phyloP scores from a whole-genome alignment of 1,140 invertebrate species.

The Ladona fulva region DNA sequence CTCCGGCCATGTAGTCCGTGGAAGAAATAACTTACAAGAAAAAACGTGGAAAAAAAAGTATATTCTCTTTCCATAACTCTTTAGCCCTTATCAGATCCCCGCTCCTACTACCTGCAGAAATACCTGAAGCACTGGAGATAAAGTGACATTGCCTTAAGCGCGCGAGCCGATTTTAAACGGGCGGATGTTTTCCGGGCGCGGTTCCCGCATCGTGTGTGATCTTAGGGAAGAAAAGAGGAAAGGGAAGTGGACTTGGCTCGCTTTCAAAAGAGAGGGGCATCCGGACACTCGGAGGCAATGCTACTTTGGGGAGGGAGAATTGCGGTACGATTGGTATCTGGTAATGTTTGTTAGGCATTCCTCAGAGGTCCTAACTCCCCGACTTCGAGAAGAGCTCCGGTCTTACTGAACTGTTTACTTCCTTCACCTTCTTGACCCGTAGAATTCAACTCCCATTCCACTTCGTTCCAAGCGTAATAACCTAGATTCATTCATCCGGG shows the following conservation, averaged over 20 bases:
- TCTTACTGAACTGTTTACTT: neutral
- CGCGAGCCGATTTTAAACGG: neutral
- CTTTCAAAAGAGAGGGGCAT: neutral
- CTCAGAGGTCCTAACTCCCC: neutral
- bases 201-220: neutral
- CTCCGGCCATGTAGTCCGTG: too few relatives aligned
- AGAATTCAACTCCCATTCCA: neutral
- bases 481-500: neutral
- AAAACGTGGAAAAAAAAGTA: too few relatives aligned
- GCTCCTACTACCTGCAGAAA: too few relatives aligned
- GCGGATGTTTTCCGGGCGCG: neutral
- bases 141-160: too few relatives aligned
- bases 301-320: neutral
- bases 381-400: neutral
- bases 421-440: neutral
- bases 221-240: neutral
- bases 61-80: too few relatives aligned
- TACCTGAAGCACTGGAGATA: too few relatives aligned
- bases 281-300: neutral
- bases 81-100: too few relatives aligned
- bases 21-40: too few relatives aligned
- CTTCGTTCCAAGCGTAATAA: neutral
- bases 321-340: neutral
- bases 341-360: neutral
- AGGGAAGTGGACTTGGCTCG: neutral